Base-by-base conservation (phyloP, 2,888 invertebrate species). In the Cloeon dipterum region DNA sequence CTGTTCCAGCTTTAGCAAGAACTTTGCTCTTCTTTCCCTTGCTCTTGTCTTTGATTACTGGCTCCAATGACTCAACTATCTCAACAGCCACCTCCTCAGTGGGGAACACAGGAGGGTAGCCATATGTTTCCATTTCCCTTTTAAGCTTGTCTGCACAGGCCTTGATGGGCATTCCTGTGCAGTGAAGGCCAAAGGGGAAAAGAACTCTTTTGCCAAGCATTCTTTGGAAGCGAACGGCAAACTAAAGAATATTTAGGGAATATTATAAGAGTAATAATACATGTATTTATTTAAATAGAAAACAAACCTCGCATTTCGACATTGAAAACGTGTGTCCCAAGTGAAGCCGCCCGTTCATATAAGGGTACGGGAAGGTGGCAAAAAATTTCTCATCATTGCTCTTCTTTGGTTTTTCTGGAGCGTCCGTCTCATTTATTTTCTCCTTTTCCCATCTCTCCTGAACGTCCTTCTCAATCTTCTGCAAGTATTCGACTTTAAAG, bases 81-180 rank as follows among this genome's bases (percentile, higher is more conserved):
- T 52, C 49, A 20, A 60, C 56, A 17, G 58, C 53, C 8, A 47
- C 48, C 32, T 64, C 64, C 26, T 66, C 65, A 7, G 46, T 46
- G 2, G 93, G 91, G 57, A 96, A 96, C 17, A 68, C 53, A 2
- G 98, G 98, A 16, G 96, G 96, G 56, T 64, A 85, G 0, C 98
- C 98, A 62, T 68, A 98, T 7, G 72, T 58, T 52, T 81, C 76
- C 59, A 98, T 77, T 62, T 99, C 98, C 40, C 88, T 64, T 50
- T 83, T 86, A 32, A 98, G 57, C 55, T 98, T 99, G 56, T 98
- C 98, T 11, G 98, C 86, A 62, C 94, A 94, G 1, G 96, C 94
- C 59, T 94, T 96, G 41, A 98, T 98, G 1, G 96, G 96, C 96
- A 96, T 98, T 33, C 98, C 98, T 17, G 98, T 99, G 52, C 94